Evolutionary conservation across 2,888 invertebrate genomes (phyloP), one percentile per base, ranked within the genome.

Genomic region (Colletes collaris): DNA sequence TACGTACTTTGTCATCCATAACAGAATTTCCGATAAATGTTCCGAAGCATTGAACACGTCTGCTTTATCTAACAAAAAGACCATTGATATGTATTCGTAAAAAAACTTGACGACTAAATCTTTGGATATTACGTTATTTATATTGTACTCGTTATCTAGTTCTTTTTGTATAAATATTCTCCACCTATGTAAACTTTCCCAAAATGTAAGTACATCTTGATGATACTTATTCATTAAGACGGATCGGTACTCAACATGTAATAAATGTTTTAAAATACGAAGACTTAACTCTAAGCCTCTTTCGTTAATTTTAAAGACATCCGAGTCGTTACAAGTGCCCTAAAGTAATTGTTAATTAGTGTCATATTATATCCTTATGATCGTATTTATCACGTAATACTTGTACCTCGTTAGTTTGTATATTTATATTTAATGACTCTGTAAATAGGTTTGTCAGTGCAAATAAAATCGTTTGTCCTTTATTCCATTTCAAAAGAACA

Each of bases 401-500:
- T 40, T 50, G 5, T 77, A 82, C 73, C 70, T 82, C 68, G 13
- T 59, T 58, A 35, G 50, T 3, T 19, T 62, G 35, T 6, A 4
- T 27, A 19, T 44, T 58, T 60, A 11, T 59, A 13, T 55, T 40
- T 35, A 66, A 72, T 13, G 63, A 79, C 60, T 83, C 64, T 3
- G 13, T 50, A 27, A 83, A 56, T n/a, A 73, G 11, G 0, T 78
- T 72, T 8, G 75, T 53, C 16, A 83, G 56, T 4, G 82, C 55
- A 27, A 67, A 37, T 0, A 87, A 65, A 46, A 87, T 52, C 19
- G 64, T 46, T 37, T 82, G 72, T 3, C 76, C 69, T 59, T 76
- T 79, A 2, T 87, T 58, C 88, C 88, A 89, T 76, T 88, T 87
- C 2, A 86, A 49, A 2, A 88, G 59, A 13, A 85, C 74, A 46